Conservation (phyloP, 2,113 vertebrate genomes). For the Istiophorus platypterus region DNA sequence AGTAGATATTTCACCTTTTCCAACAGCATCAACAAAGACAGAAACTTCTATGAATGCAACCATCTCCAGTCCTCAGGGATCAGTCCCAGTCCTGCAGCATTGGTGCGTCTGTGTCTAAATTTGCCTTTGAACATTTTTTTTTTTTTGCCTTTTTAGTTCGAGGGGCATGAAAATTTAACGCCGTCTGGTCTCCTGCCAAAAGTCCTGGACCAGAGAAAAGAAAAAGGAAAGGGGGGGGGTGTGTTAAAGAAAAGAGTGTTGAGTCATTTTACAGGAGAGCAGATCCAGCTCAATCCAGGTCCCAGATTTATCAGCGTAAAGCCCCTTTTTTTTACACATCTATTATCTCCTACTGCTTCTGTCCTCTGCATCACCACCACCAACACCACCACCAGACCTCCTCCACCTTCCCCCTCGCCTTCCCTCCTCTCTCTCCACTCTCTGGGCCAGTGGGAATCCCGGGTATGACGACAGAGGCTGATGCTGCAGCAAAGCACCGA, state of each 20-base stretch:
- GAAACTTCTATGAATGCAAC: no score
- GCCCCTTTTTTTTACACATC: slow-evolving; percentile 5
- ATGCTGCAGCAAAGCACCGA: slow-evolving; percentile 56
- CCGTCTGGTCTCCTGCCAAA: slow-evolving; percentile 11
- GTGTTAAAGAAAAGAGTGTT: background rate
- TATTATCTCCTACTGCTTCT: slow-evolving; percentile 23
- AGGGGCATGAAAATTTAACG: background rate
- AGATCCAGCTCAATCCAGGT: background rate
- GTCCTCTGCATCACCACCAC: slow-evolving; percentile 11
- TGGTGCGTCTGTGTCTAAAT: background rate
- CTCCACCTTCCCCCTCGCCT: background rate
- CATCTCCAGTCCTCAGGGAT: background rate
- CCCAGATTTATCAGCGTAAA: slow-evolving; percentile 7
- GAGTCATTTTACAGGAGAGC: slow-evolving; percentile 31
- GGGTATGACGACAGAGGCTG: slow-evolving; percentile 70
- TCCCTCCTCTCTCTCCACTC: slow-evolving; percentile 2
- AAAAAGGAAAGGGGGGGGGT: no score
- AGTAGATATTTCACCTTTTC: background rate
- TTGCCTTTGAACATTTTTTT: background rate
- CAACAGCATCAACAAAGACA: background rate
- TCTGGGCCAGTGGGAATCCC: slow-evolving; percentile 73
- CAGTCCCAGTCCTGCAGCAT: background rate
- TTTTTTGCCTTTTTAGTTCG: background rate
- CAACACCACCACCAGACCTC: background rate
- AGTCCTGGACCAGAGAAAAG: background rate